A percentile compares a stretch with the other conserved stretches of the same genome.
These are phyloP conservation scores for Drosophila nikananu DNA, from an alignment of 1,140 invertebrate species.

Conservation along the genomic window DNA sequence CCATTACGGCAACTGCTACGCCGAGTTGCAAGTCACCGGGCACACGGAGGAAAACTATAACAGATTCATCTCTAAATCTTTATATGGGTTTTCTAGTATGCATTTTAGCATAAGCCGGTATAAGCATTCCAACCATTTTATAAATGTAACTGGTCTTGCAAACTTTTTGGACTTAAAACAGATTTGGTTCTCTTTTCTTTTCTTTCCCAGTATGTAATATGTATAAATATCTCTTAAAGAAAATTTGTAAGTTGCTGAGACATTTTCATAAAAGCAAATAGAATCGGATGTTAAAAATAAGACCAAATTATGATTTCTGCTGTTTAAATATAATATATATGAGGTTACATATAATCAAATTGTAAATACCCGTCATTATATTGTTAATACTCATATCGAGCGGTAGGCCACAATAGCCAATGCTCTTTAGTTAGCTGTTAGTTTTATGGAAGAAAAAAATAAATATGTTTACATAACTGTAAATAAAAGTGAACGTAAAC, in stretches of 20 bases:
- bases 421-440: no score
- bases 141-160: background rate
- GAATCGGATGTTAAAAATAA: no score
- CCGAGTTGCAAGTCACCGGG: slow-evolving; percentile 66
- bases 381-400: no score
- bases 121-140: background rate
- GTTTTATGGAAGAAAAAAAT: no score
- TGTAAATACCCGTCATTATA: no score
- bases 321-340: no score
- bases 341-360: no score
- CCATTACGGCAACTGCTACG: slow-evolving; percentile 54
- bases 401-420: no score
- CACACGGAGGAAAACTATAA: slow-evolving; percentile 10
- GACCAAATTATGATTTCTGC: no score
- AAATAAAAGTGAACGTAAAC: background rate
- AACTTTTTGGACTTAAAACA: background rate
- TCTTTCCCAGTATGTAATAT: background rate
- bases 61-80: background rate
- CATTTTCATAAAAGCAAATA: no score
- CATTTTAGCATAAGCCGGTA: background rate
- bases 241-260: no score
- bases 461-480: no score
- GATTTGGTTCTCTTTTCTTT: background rate
- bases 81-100: background rate
- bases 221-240: background rate